Evolutionary conservation across 2,797 vertebrate genomes (phyloP), one percentile per base, ranked within the genome.

Genomic region (Eulemur coronatus): DNA sequence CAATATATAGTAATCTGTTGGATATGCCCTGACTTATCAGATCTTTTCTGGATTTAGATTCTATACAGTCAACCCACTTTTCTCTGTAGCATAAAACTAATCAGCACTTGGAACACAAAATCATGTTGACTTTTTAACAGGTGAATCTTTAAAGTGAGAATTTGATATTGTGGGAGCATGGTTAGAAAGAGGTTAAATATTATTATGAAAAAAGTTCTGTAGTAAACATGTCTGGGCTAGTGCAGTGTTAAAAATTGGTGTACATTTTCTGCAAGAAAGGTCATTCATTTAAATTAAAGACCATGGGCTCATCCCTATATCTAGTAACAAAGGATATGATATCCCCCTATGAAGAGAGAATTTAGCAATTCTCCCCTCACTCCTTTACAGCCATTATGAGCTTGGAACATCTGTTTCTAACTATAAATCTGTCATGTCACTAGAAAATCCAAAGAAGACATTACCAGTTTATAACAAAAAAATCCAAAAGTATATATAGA

Each of bases 351-450:
- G 67, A 89, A 79, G 55, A 97, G 82, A 94, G 81, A 97, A 97
- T 96, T 97, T 96, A 98, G 57, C 43, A 94, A 79, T 96, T 94
- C 70, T 28, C 78, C 70, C 67, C 63, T 95, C 95, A 86, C 28
- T 92, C 50, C 90, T 97, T 85, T 85, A 72, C 13, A 97, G 85
- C 41, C 96, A 48, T 98, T 91, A 94, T 41, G 35, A 98, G 69
- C 22, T 78, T 78, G 38, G 17, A 97, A 96, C 97, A 97, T 98
- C 92, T 97, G 98, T 96, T 98, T 67, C 94, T 1, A 48, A 15
- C 89, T 91, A 78, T 98, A 97, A 98, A 97, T 98, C 92, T 92
- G 69, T 95, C 85, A 75, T 38, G 92, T 91, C 95, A 98, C 70
- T 84, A 92, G 92, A 89, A 98, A 97, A 97, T 96, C 75, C 84